Evolutionary conservation across 2,888 invertebrate species (phyloP).

Genomic region (Brachypalpus laphriformis): DNA sequence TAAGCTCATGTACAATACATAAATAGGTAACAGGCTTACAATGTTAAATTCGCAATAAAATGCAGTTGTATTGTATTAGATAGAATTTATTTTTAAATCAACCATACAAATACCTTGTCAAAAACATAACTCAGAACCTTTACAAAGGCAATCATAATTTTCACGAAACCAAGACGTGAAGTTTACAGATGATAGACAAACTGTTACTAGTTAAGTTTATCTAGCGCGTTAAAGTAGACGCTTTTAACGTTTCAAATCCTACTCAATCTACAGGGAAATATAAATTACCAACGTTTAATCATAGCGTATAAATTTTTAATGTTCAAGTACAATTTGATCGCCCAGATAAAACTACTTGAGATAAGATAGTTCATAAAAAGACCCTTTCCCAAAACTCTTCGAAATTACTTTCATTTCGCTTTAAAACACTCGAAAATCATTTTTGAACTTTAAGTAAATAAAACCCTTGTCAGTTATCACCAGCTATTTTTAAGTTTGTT

Average conservation of each 20-base stretch:
- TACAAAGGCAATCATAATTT: no score
- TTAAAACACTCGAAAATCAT: neutral
- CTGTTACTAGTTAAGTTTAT: no score
- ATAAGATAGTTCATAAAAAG: conserved; percentile 8
- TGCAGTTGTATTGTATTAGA: no score
- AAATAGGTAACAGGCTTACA: no score
- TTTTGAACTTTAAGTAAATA: neutral
- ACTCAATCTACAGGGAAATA: neutral
- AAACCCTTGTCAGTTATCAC: conserved; percentile 15
- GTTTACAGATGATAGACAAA: no score
- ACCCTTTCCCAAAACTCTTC: neutral
- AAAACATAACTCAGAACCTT: no score
- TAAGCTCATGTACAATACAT: no score
- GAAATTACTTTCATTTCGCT: neutral
- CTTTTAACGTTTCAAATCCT: neutral
- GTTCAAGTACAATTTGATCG: neutral
- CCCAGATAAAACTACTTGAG: neutral
- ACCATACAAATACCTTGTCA: no score
- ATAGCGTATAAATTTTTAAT: neutral
- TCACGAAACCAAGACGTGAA: no score
- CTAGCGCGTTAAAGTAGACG: neutral
- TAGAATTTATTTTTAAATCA: no score
- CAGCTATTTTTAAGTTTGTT: conserved; percentile 6
- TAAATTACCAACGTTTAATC: neutral
- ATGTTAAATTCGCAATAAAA: no score